These are phyloP conservation scores for Tethya wilhelma DNA, from an alignment of 37 sponge, comb jelly and placozoan genomes.

Conservation along the genomic window DNA sequence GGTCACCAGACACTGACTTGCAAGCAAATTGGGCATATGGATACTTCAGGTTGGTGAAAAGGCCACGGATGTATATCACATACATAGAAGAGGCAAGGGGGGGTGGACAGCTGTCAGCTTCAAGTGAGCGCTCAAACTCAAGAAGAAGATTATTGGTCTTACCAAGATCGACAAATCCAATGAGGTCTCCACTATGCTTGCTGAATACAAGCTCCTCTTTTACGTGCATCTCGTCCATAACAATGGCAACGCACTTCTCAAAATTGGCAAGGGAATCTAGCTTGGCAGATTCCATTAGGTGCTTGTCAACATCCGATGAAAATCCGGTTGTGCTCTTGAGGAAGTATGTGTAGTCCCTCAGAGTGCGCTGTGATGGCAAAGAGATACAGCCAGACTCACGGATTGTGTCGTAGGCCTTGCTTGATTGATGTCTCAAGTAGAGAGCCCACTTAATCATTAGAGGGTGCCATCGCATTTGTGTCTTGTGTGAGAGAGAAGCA, in stretches of 20 bases:
- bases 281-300: conserved; percentile 21
- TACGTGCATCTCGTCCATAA: conserved; percentile 52
- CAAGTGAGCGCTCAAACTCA: not conserved
- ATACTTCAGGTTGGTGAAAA: conserved; percentile 26
- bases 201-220: conserved; percentile 40
- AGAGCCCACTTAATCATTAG: conserved; percentile 57
- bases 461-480: conserved; percentile 54
- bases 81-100: conserved; percentile 24
- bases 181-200: conserved; percentile 44
- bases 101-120: not conserved
- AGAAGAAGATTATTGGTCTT: conserved; percentile 20
- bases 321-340: conserved; percentile 23
- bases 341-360: conserved; percentile 51
- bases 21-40: conserved; percentile 49
- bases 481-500: not conserved
- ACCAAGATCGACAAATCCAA: conserved; percentile 44
- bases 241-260: conserved; percentile 43
- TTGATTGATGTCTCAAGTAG: conserved; percentile 35
- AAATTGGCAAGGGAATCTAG: not conserved
- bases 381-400: conserved; percentile 27
- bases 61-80: conserved; percentile 33
- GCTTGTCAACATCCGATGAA: conserved; percentile 31
- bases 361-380: conserved; percentile 53
- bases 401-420: conserved; percentile 41
- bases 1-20: conserved; percentile 8